Base-by-base conservation (phyloP, 2,113 vertebrate species). In the Ursus arctos region DNA sequence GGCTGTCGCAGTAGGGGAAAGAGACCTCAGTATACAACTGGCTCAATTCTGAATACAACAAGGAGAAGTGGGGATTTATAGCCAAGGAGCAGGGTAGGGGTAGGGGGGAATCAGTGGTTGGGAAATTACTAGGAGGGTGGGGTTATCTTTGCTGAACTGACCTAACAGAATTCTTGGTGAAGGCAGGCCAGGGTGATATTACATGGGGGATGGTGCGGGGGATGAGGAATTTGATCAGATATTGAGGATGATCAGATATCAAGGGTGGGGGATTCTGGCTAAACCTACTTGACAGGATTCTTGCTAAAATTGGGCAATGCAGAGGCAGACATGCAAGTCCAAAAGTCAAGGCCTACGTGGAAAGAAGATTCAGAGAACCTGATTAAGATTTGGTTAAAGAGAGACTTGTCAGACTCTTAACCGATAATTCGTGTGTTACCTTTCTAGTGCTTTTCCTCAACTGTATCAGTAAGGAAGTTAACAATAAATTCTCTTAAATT, bases 21-120 rank as follows among this genome's bases (percentile, higher is more conserved):
- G 47, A 94, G 65, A 94, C 53, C 16, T 61, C 22, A 74, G 11
- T 95, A 36, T 95, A 57, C 61, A 97, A 84, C 24, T 49, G 55
- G 31, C n/a, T 80, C 2, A 53, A 0, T 74, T 94, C 67, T 79
- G 57, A 92, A 43, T 71, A 57, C 4, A 67, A 47, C 16, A 80
- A 86, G 7, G 14, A 55, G 72, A 77, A 88, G 7, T 55, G 31
- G 91, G 12, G 4, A 65, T 96, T 83, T 89, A 69, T 51, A 95
- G 94, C 59, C 31, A 79, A 86, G 65, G 47, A 85, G 18, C 21
- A 21, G 59, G 4, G 2, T 88, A 2, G 12, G 1, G 1, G 2
- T 82, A 13, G n/a, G 0, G 6, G 21, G 15, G 15, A 33, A 49
- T 69, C 18, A 40, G 19, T 51, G 31, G 43, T 21, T 76, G 28